These are phyloP conservation scores for Caenorhabditis sulstoni DNA, from an alignment of 2,888 invertebrate genomes.

Conservation along the genomic window DNA sequence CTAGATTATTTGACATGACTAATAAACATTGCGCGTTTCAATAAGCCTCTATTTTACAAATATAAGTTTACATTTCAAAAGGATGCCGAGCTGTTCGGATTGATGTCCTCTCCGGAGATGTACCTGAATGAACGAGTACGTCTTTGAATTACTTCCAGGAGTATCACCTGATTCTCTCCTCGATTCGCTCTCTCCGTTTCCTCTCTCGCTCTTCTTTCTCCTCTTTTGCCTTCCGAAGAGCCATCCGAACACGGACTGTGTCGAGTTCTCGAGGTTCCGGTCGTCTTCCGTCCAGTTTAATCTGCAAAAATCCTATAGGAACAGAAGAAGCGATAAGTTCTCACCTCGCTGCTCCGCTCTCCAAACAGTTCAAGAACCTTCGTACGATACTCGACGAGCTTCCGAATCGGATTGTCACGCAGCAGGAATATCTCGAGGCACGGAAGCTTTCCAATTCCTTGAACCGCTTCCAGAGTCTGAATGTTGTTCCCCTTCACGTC, in stretches of 20 bases:
- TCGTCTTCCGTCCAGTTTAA: slow-evolving; percentile 91
- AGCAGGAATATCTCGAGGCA: slow-evolving; percentile 89
- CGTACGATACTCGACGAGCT: slow-evolving; percentile 84
- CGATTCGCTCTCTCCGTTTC: slow-evolving; percentile 58
- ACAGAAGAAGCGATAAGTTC: neutral
- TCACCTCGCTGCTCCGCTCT: slow-evolving; percentile 87
- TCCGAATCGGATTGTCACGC: slow-evolving; percentile 92
- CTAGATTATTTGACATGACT: slow-evolving; percentile 29
- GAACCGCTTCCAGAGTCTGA: slow-evolving; percentile 84
- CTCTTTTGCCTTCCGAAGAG: slow-evolving; percentile 88
- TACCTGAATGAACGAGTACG: slow-evolving; percentile 18
- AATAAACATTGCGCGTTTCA: slow-evolving; percentile 5
- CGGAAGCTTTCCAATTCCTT: slow-evolving; percentile 85
- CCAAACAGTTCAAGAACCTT: slow-evolving; percentile 92
- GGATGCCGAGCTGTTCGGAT: slow-evolving; percentile 31
- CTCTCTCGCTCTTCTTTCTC: slow-evolving; percentile 66
- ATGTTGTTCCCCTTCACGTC: slow-evolving; percentile 92
- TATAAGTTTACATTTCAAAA: slow-evolving; percentile 4
- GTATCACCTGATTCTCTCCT: slow-evolving; percentile 52
- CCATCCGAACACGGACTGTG: slow-evolving; percentile 92
- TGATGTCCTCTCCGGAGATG: slow-evolving; percentile 54
- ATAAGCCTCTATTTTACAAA: slow-evolving; percentile 2
- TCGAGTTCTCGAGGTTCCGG: slow-evolving; percentile 92
- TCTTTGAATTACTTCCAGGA: neutral
- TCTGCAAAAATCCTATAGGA: slow-evolving; percentile 68